Evolutionary conservation across 2,888 invertebrate species (phyloP), one percentile per base, ranked within the genome.

Genomic region (Emesis castigata): DNA sequence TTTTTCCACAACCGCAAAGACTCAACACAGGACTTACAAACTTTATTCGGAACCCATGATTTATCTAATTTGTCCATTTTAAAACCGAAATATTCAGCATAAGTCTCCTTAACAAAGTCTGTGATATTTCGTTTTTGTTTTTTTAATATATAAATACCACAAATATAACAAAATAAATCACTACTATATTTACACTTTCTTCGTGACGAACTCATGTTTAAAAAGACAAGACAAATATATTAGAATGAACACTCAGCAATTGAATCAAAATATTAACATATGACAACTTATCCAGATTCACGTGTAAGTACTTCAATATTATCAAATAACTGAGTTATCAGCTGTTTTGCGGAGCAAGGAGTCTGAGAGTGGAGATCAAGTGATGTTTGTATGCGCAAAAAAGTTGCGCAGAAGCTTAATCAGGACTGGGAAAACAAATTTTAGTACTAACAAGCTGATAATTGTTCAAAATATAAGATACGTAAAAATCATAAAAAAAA

Each of bases 31-130:
- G 34, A 70, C 70, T 70, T 70, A 58, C 70, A 70, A 34, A 73
- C 62, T 62, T 44, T 69, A 62, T 62, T 48, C 2, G 61, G 62
- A 69, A 75, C 48, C 69, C 73, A 73, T 65, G 73, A 29, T 48
- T 73, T 73, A 65, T 65, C 48, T 64, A 65, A 20, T 64, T 62
- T 48, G 29, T 65, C 65, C 18, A 73, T 73, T 53, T 65, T 18
- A 31, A 73, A 26, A 48, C 64, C 48, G 9, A 72, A 72, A 48
- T 72, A 72, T 29, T 53, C 65, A 72, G 64, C 53, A 65, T 65
- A 73, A 65, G 65, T 65, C 34, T 73, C 53, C 65, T 73, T 73
- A 1, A 73, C 65, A 53, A 65, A 73, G 65, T 73, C 73, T 48
- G 73, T 65, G 64, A 73, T 73, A 65, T 64, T 64, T 73, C 56